Evolutionary conservation across 2,113 vertebrate species (phyloP).

Genomic region (sheep (Ovis aries)): DNA sequence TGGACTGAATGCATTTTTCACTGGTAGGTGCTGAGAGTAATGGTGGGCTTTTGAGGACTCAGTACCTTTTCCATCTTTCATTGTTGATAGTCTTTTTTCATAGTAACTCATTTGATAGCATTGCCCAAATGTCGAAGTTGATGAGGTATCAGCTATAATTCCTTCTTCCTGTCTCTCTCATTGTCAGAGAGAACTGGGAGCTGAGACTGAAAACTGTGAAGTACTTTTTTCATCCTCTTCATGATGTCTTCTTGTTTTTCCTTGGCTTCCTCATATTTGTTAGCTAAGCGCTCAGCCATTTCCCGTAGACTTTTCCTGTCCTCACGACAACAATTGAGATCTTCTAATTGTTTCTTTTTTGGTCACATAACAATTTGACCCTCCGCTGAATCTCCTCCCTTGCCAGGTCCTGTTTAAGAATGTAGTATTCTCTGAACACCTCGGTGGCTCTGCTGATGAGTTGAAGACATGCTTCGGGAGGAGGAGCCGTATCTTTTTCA

Average conservation of each 20-base stretch:
- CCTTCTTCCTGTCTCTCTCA: slow-evolving; percentile 94
- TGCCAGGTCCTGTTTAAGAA: slow-evolving; percentile 96
- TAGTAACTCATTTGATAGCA: slow-evolving; percentile 93
- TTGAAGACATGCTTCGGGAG: slow-evolving; percentile 93
- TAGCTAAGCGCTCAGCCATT: slow-evolving; percentile 90
- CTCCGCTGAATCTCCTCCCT: slow-evolving; percentile 93
- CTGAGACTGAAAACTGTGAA: slow-evolving; percentile 87
- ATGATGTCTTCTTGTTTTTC: slow-evolving; percentile 93
- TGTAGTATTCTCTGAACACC: slow-evolving; percentile 96
- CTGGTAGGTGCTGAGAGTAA: slow-evolving; percentile 89
- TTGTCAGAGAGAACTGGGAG: slow-evolving; percentile 93
- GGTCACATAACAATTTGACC: slow-evolving; percentile 88
- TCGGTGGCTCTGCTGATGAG: slow-evolving; percentile 96
- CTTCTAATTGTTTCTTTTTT: slow-evolving; percentile 92
- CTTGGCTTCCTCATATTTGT: slow-evolving; percentile 94
- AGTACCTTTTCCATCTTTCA: slow-evolving; percentile 87
- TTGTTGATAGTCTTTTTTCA: slow-evolving; percentile 95
- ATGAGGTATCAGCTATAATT: slow-evolving; percentile 86
- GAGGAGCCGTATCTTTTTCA: slow-evolving; percentile 86
- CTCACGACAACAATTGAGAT: slow-evolving; percentile 85
- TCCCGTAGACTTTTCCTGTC: slow-evolving; percentile 89
- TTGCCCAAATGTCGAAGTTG: slow-evolving; percentile 91
- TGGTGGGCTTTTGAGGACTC: slow-evolving; percentile 80
- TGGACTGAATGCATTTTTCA: slow-evolving; percentile 91
- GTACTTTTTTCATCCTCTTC: slow-evolving; percentile 89